These are phyloP conservation scores for Coptotermes formosanus DNA, from an alignment of 1,140 invertebrate genomes.

Conservation along the genomic window DNA sequence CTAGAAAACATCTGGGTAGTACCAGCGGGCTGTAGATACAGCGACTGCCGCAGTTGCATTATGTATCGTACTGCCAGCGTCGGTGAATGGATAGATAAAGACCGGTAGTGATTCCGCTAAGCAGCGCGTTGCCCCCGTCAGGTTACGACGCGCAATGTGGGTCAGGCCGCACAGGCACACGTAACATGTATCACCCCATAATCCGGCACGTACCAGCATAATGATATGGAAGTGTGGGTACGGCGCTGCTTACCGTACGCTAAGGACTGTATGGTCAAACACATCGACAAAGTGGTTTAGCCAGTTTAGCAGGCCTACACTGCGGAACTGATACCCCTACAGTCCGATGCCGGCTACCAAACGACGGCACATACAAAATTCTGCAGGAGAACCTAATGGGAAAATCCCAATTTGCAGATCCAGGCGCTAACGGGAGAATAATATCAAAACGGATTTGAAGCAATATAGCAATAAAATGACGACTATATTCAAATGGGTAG, in stretches of 20 bases:
- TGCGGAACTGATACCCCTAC: not conserved
- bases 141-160: not conserved
- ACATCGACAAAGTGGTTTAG: too few relatives aligned
- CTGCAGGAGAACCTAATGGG: too few relatives aligned
- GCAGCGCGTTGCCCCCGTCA: not conserved
- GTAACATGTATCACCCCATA: not conserved
- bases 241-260: not conserved
- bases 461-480: too few relatives aligned
- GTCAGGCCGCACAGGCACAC: too few relatives aligned
- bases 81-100: not conserved
- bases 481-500: too few relatives aligned
- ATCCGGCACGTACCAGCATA: not conserved
- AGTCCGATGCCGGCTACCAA: too few relatives aligned
- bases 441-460: too few relatives aligned
- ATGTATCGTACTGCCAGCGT: not conserved
- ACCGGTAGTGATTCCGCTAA: not conserved
- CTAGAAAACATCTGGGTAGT: too few relatives aligned
- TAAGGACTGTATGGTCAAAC: too few relatives aligned
- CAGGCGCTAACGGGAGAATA: too few relatives aligned
- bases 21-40: not conserved
- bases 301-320: not conserved
- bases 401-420: too few relatives aligned
- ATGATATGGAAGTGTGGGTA: not conserved
- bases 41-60: not conserved
- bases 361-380: too few relatives aligned